Conservation (phyloP, 2,113 vertebrate species). For the Chascanopsetta lugubris region DNA sequence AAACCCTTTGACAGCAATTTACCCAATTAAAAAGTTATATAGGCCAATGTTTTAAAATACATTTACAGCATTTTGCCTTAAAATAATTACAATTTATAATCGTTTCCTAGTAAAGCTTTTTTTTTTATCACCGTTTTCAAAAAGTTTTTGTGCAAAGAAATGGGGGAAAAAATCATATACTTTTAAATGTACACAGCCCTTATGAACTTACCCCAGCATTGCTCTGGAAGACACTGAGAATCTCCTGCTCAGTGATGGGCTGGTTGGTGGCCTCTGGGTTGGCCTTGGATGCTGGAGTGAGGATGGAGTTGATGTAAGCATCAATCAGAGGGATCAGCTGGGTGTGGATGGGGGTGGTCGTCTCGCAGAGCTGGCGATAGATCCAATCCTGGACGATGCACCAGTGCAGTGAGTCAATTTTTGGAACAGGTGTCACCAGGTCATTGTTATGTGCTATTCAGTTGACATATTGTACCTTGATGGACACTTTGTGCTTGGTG, state of each 20-base stretch:
- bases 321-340: conserved; percentile 96
- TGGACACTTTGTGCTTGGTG: conserved; percentile 99
- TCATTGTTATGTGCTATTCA: rapidly evolving
- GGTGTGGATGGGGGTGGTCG: conserved; percentile 92
- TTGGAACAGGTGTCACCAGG: not conserved
- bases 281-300: conserved; percentile 96
- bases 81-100: no score
- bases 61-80: no score
- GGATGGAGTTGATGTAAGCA: conserved; percentile 96
- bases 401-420: not conserved
- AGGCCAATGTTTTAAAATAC: no score
- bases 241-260: conserved; percentile 97
- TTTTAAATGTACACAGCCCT: no score
- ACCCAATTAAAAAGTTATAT: no score
- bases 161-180: no score
- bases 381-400: conserved; percentile 90
- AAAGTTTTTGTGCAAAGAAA: no score
- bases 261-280: conserved; percentile 98
- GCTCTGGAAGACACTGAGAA: conserved; percentile 91
- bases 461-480: conserved; percentile 84
- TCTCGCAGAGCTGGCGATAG: conserved; percentile 95
- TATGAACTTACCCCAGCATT: conserved; percentile 82
- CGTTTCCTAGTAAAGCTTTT: no score
- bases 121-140: no score
- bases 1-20: no score